Conservation (phyloP, 2,113 vertebrate species). For the Epinephelus lanceolatus region DNA sequence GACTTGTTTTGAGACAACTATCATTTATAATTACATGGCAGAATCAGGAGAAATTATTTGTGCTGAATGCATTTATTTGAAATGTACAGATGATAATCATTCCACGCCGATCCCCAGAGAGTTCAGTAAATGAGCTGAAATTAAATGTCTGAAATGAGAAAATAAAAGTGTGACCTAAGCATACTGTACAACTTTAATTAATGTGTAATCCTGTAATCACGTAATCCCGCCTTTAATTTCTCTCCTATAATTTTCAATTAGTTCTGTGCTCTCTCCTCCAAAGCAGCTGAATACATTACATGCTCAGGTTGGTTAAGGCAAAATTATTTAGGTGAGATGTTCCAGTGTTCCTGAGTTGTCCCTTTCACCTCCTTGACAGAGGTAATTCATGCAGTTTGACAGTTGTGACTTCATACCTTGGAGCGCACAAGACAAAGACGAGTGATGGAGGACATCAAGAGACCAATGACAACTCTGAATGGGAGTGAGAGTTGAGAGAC, state of each 20-base stretch:
- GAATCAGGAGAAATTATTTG: slow-evolving; percentile 13
- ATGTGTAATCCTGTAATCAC: slow-evolving; percentile 61
- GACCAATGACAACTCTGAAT: neutral
- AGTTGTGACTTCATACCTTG: neutral
- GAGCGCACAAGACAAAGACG: too few relatives aligned
- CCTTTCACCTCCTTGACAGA: slow-evolving; percentile 16
- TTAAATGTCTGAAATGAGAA: slow-evolving; percentile 40
- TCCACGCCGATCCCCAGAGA: slow-evolving; percentile 1
- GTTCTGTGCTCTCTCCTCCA: slow-evolving; percentile 19
- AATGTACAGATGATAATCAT: slow-evolving; percentile 34
- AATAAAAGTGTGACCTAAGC: slow-evolving; percentile 37
- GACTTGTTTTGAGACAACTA: neutral
- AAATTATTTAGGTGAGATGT: slow-evolving; percentile 19
- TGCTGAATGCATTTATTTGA: neutral
- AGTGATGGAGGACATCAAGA: too few relatives aligned
- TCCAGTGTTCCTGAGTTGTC: neutral
- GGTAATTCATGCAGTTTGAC: neutral
- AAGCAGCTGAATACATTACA: slow-evolving; percentile 34
- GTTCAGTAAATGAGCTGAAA: slow-evolving; percentile 17
- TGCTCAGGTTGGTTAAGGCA: neutral
- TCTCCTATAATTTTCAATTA: slow-evolving; percentile 57
- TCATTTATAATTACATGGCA: neutral
- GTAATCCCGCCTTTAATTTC: slow-evolving; percentile 61
- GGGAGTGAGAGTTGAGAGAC: neutral
- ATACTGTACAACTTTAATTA: slow-evolving; percentile 56